Conservation (phyloP, 2,113 vertebrate species). For the Galemys pyrenaicus region DNA sequence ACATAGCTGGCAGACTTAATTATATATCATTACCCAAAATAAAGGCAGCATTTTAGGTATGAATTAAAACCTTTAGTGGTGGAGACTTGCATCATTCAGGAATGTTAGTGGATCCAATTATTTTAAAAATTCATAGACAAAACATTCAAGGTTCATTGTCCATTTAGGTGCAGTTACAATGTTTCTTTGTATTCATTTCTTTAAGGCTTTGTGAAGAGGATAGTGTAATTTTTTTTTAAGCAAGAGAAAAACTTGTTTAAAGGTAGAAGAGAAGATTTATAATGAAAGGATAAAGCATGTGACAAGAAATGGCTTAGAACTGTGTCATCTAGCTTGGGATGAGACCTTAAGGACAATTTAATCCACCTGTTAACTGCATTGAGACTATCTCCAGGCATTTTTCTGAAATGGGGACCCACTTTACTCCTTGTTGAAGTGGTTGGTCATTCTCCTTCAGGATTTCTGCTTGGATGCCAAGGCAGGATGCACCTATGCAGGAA, state of each 20-base stretch:
- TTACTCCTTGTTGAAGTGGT: not conserved
- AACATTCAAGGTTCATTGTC: conserved; percentile 20
- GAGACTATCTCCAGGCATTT: not conserved
- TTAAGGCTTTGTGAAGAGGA: not conserved
- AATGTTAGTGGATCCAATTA: conserved; percentile 64
- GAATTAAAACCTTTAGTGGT: conserved; percentile 83
- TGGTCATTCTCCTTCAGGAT: not conserved
- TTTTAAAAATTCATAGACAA: conserved; percentile 60
- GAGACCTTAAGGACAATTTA: not conserved
- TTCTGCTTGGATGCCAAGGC: not conserved
- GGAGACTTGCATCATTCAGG: conserved; percentile 74
- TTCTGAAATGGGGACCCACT: not conserved
- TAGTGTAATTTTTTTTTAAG: not conserved
- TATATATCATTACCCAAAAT: conserved; percentile 84
- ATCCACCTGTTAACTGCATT: not conserved
- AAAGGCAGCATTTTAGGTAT: conserved; percentile 81
- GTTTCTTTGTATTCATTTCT: conserved; percentile 55
- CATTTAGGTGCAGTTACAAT: conserved; percentile 1
- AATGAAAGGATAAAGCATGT: not conserved
- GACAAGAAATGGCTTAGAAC: not conserved
- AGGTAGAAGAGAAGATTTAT: not conserved
- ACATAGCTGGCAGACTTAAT: conserved; percentile 80
- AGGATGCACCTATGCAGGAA: not conserved
- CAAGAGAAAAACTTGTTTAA: not conserved
- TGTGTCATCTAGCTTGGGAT: not conserved